Base-by-base conservation (phyloP, 2,113 vertebrate genomes). In the Microcebus griseorufus region DNA sequence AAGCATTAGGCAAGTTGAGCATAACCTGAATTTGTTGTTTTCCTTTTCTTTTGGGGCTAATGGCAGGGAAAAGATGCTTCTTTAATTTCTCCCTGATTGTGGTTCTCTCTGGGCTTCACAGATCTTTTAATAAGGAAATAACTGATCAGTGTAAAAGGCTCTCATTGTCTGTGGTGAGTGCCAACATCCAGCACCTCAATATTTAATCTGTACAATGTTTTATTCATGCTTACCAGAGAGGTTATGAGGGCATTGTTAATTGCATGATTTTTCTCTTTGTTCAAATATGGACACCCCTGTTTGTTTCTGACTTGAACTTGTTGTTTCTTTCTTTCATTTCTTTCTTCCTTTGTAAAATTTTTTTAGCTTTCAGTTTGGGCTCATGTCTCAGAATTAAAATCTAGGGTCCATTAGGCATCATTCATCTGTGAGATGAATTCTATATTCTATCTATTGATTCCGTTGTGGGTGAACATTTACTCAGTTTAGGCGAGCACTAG, bases 151-250 rank as follows among this genome's bases (percentile, higher is more conserved):
- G 42, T 96, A 80, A 98, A 97, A 88, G 3, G 7, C 37, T 98
- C 94, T 90, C 87, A 29, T 76, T 97, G 96, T 97, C 88, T 93
- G 65, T 91, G 72, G 81, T 97, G 90, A 98, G 96, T 32, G 9
- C 81, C 90, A 95, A 64, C 51, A 96, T 37, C n/a, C 55, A 97
- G 45, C 42, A 45, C 70, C 96, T 97, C 96, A 96, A 82, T 98
- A 97, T 97, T 97, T 98, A 93, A 97, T 92, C 88, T 69, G 79
- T 97, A 39, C 64, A 86, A 96, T 98, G 53, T 97, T 98, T 98
- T 92, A 96, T 96, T 97, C 92, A 92, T 95, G 42, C 27, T 95
- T 25, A 93, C 87, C 72, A 90, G 83, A 93, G 39, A 93, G 84
- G 83, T 93, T 96, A 80, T 81, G 25, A 93, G 65, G 70, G 23